phyloP scores from a whole-genome alignment of 1,140 invertebrate species.

The Babylonia areolata region DNA sequence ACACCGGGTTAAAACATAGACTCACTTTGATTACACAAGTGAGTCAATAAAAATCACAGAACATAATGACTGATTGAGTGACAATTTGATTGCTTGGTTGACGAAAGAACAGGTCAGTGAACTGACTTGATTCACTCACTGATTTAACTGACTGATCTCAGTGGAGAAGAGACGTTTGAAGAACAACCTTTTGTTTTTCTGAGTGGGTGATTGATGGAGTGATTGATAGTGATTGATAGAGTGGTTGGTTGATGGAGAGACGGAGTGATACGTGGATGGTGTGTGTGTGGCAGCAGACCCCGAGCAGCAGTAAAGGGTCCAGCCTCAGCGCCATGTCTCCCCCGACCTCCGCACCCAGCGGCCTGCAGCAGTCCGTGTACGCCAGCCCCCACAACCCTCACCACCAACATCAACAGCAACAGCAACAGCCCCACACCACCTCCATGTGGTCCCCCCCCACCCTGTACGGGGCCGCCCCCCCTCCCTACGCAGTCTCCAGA shows the following conservation, averaged over 20 bases:
- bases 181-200: no score
- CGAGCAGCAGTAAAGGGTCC: slow-evolving; percentile 3
- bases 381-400: not conserved
- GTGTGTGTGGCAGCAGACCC: not conserved
- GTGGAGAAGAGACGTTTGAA: no score
- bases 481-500: not conserved
- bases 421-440: not conserved
- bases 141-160: no score
- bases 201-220: no score
- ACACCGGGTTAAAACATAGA: no score
- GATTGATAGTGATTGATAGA: not conserved
- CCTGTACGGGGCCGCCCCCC: not conserved
- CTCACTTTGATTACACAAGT: no score
- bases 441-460: slow-evolving; percentile 31
- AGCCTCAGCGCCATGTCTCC: slow-evolving; percentile 28
- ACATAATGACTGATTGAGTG: no score
- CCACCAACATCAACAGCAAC: not conserved
- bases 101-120: no score
- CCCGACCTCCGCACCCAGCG: not conserved
- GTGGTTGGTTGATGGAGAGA: not conserved
- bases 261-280: not conserved
- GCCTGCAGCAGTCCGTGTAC: slow-evolving; percentile 27
- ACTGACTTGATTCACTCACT: no score
- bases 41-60: no score
- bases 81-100: no score